These are phyloP conservation scores for Aurelia sp. DNA, from an alignment of 30 jellyfish, hydroid and myxozoan genomes.

Conservation along the genomic window DNA sequence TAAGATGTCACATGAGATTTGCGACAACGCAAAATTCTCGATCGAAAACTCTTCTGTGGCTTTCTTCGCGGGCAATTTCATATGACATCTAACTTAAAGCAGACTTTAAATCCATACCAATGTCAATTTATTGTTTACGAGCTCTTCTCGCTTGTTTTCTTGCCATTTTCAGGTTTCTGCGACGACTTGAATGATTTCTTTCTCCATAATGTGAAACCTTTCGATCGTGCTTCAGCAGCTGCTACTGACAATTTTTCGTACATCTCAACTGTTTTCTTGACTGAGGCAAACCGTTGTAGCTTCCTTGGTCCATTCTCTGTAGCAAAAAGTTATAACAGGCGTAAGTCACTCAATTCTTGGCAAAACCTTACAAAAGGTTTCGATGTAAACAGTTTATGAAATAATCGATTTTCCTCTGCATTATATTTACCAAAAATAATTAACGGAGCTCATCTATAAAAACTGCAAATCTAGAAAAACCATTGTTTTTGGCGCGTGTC, in stretches of 20 bases:
- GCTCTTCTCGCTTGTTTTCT: neutral
- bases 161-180: slow-evolving; percentile 52
- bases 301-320: slow-evolving; percentile 73
- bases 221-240: slow-evolving; percentile 84
- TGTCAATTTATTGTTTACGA: too few relatives aligned
- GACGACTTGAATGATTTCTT: slow-evolving; percentile 60
- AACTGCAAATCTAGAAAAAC: neutral
- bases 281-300: slow-evolving; percentile 92
- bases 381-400: neutral
- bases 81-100: too few relatives aligned
- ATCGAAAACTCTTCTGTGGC: too few relatives aligned
- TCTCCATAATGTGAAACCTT: slow-evolving; percentile 90
- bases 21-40: too few relatives aligned
- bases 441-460: too few relatives aligned
- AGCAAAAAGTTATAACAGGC: neutral
- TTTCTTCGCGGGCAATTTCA: too few relatives aligned
- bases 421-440: too few relatives aligned
- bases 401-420: too few relatives aligned
- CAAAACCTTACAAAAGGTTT: neutral
- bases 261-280: slow-evolving; percentile 87
- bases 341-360: neutral
- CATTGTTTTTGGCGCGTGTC: too few relatives aligned
- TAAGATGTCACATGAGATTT: too few relatives aligned
- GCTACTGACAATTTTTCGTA: slow-evolving; percentile 79
- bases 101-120: too few relatives aligned